A percentile compares a stretch with the other conserved stretches of the same genome.
These are phyloP conservation scores for Columbina picui DNA, from an alignment of 2,113 vertebrate genomes.

Conservation along the genomic window DNA sequence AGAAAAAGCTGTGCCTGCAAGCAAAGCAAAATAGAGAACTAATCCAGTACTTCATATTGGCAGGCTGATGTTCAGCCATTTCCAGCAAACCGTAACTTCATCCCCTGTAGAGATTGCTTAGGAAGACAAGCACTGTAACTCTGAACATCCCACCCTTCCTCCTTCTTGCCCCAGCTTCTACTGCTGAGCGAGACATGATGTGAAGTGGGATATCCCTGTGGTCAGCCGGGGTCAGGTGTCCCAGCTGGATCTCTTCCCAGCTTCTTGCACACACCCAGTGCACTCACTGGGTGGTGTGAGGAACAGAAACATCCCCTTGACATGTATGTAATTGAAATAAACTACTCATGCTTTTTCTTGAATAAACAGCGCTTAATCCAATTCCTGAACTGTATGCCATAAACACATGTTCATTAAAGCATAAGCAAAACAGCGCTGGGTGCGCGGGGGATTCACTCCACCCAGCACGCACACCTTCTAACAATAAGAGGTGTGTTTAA, in stretches of 20 bases:
- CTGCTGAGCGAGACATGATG: rapidly evolving
- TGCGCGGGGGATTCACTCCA: too few relatives aligned
- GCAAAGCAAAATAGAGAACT: too few relatives aligned
- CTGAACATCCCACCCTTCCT: rapidly evolving
- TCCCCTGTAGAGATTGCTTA: rapidly evolving
- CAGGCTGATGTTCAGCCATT: not conserved
- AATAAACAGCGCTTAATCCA: too few relatives aligned
- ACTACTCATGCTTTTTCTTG: too few relatives aligned
- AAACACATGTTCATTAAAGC: too few relatives aligned
- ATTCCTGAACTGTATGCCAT: too few relatives aligned
- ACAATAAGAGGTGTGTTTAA: too few relatives aligned
- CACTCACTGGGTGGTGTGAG: rapidly evolving
- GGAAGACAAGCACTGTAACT: rapidly evolving
- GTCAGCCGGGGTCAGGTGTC: too few relatives aligned
- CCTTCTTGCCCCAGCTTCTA: not conserved
- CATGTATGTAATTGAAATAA: not conserved
- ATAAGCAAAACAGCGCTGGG: too few relatives aligned
- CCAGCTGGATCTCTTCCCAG: not conserved
- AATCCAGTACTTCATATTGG: too few relatives aligned
- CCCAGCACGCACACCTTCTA: too few relatives aligned
- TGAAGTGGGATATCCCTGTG: not conserved
- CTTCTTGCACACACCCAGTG: not conserved
- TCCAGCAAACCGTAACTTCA: not conserved
- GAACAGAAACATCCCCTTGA: not conserved
- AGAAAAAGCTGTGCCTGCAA: not conserved